Base-by-base conservation (phyloP, 1,140 invertebrate genomes). In the Condylostylus longicornis region DNA sequence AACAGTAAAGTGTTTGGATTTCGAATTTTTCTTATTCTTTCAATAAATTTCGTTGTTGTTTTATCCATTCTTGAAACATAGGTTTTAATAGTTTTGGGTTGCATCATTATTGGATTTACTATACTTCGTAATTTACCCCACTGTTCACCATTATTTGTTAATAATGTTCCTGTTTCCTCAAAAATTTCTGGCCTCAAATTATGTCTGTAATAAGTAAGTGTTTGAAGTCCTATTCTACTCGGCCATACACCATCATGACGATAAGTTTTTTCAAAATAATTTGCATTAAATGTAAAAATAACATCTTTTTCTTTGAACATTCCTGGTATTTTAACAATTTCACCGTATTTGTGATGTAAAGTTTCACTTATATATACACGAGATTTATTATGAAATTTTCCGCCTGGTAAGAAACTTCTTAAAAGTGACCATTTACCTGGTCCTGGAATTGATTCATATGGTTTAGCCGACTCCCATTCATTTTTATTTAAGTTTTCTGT, bases 1-100 rank as follows among this genome's bases (percentile, higher is more conserved):
- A 79, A 54, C 52, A 72, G 68, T 38, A 66, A n/a, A 0, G 44
- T 69, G 22, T 66, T 52, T 17, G 64, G 43, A 46, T 71, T 58
- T 15, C 69, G 57, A 15, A 70, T 58, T 23, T 54, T n/a, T 27
- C 25, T 27, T 3, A 27, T 19, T 38, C 33, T n/a, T 34, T 22
- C 18, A 34, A 34, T 34, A 18, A 34, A 34, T 15, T 34, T 18
- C 13, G 6, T 13, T n/a, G 17, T 13, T 5, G 12, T 18, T n/a
- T 19, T 34, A 20, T 34, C 33, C 10, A 34, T 20, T 4, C 20
- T 12, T 20, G 33, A 18, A 20, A 34, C 17, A 22, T 34, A 34
- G 10, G 10, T n/a, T 22, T 22, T 34, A n/a, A 19, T 18, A 3
- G 20, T 19, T 20, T 34, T 34, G 12, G 33, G 33, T 14, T 60